These are phyloP conservation scores for Luehdorfia chinensis DNA, from an alignment of 1,140 invertebrate genomes.

Conservation along the genomic window DNA sequence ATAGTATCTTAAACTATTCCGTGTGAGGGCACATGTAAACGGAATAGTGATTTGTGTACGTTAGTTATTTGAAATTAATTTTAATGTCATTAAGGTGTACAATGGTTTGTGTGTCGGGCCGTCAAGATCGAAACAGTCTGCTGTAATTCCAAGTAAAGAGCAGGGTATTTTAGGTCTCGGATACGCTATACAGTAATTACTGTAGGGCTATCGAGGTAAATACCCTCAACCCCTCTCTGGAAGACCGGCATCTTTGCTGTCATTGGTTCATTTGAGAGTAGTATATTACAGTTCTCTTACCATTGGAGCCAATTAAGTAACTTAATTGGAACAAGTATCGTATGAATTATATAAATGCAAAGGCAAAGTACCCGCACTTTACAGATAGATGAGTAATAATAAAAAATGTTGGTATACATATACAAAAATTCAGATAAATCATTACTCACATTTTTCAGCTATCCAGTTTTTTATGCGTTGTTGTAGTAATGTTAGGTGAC, in stretches of 20 bases:
- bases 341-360: slow-evolving; percentile 32
- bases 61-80: slow-evolving; percentile 1
- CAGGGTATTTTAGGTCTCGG: slow-evolving; percentile 54
- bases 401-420: too few species aligned
- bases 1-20: background rate
- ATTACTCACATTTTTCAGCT: too few species aligned
- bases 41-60: too few species aligned
- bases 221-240: slow-evolving; percentile 33
- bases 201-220: slow-evolving; percentile 57
- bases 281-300: background rate
- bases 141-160: slow-evolving; percentile 42
- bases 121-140: slow-evolving; percentile 26
- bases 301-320: slow-evolving; percentile 4
- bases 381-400: background rate
- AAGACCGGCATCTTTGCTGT: slow-evolving; percentile 45
- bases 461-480: too few species aligned
- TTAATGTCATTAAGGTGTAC: slow-evolving; percentile 30
- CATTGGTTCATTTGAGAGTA: slow-evolving; percentile 45
- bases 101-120: slow-evolving; percentile 30
- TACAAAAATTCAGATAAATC: too few species aligned
- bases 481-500: too few species aligned
- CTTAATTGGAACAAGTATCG: slow-evolving; percentile 10
- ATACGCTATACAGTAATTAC: slow-evolving; percentile 61
- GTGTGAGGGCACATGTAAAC: too few species aligned
- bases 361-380: slow-evolving; percentile 4